Evolutionary conservation across 2,888 invertebrate species (phyloP).

Genomic region (Hydroisotoma schaefferi): DNA sequence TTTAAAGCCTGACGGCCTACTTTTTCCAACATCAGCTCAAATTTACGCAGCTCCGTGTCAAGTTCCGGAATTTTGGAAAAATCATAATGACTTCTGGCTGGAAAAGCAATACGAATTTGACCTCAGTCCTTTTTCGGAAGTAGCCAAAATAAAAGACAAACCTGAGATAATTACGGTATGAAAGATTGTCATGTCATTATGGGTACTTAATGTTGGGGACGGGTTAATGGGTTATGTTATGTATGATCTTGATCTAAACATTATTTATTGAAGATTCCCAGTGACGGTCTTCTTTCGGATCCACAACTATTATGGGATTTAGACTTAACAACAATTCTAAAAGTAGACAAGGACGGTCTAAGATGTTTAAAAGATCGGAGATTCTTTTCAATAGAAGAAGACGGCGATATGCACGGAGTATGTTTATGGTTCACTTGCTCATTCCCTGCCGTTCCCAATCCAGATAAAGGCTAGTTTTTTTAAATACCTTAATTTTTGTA

Average conservation of each 20-base stretch:
- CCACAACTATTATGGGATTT: slow-evolving; percentile 66
- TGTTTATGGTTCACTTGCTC: slow-evolving; percentile 77
- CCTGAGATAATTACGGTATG: slow-evolving; percentile 63
- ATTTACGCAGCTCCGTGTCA: slow-evolving; percentile 63
- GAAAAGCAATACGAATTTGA: slow-evolving; percentile 68
- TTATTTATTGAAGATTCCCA: no score
- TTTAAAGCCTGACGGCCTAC: slow-evolving; percentile 65
- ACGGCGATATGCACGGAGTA: slow-evolving; percentile 59
- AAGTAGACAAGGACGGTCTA: slow-evolving; percentile 61
- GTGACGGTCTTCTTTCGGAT: slow-evolving; percentile 63
- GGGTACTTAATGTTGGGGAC: no score
- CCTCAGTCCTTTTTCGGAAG: slow-evolving; percentile 61
- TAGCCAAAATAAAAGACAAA: slow-evolving; percentile 62
- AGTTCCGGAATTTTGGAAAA: slow-evolving; percentile 48
- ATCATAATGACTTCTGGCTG: slow-evolving; percentile 66
- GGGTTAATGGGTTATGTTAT: no score
- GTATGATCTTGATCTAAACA: no score
- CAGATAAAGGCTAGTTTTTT: neutral
- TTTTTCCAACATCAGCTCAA: slow-evolving; percentile 73
- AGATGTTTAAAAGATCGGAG: slow-evolving; percentile 61
- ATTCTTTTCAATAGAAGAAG: slow-evolving; percentile 58
- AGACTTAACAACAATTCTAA: slow-evolving; percentile 62
- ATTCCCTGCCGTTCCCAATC: slow-evolving; percentile 58
- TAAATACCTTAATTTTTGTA: neutral
- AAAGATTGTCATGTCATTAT: no score